Percentiles rank a stretch among this genome's conserved stretches.
These are phyloP conservation scores for Phoxinus dragarum DNA, from an alignment of 2,797 vertebrate species.

Conservation along the genomic window DNA sequence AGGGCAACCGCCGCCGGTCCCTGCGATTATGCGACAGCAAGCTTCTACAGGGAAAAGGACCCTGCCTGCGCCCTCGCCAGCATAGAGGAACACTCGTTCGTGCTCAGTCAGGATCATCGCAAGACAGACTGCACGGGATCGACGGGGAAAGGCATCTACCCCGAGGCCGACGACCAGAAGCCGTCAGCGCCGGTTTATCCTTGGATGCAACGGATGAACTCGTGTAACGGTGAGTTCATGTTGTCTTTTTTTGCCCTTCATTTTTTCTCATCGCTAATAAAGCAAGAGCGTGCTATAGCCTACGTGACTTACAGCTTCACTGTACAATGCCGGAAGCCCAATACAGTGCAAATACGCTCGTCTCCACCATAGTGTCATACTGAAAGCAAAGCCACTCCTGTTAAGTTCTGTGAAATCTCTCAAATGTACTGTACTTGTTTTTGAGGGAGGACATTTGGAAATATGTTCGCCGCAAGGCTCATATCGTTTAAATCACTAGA, in stretches of 20 bases:
- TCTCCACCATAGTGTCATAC: slow-evolving; percentile 40
- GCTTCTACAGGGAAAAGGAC: slow-evolving; percentile 94
- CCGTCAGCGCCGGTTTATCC: slow-evolving; percentile 87
- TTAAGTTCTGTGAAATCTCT: slow-evolving; percentile 11
- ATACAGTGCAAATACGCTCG: slow-evolving; percentile 51
- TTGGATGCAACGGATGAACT: slow-evolving; percentile 96
- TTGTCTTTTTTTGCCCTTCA: slow-evolving; percentile 14
- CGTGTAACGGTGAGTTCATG: slow-evolving; percentile 91
- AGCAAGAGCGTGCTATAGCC: slow-evolving; percentile 19
- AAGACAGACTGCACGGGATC: slow-evolving; percentile 91
- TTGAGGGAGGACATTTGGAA: neutral
- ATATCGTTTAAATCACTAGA: slow-evolving; percentile 34
- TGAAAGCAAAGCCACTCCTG: slow-evolving; percentile 46
- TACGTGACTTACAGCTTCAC: slow-evolving; percentile 51
- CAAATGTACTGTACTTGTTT: slow-evolving; percentile 24
- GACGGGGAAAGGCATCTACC: slow-evolving; percentile 84
- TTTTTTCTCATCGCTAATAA: slow-evolving; percentile 31
- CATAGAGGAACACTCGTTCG: slow-evolving; percentile 85
- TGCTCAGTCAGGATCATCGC: slow-evolving; percentile 86
- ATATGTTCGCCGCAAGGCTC: slow-evolving; percentile 32
- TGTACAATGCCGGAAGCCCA: slow-evolving; percentile 62
- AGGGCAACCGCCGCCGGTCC: slow-evolving; percentile 79
- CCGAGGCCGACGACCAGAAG: slow-evolving; percentile 89
- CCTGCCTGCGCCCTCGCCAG: slow-evolving; percentile 78
- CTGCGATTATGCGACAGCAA: slow-evolving; percentile 88